Conservation (phyloP, 2,888 invertebrate species). For the Hetaerina titia region DNA sequence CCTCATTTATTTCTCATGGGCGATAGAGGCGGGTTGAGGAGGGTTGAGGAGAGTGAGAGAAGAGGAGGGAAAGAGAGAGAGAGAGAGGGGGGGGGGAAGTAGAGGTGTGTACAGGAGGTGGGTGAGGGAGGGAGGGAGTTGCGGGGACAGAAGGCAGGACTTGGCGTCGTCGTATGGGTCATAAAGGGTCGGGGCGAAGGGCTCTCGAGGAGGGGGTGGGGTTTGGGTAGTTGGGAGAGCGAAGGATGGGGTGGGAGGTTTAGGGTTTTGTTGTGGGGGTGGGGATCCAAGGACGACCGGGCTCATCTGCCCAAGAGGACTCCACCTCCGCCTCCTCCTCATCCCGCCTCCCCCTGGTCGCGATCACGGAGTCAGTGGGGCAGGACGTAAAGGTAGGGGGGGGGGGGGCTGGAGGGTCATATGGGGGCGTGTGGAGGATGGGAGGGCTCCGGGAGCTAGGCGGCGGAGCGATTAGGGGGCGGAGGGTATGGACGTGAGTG, state of each 20-base stretch:
- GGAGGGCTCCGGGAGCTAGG: not conserved
- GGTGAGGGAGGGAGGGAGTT: not conserved
- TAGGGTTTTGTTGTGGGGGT: not conserved
- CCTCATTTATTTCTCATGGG: slow-evolving; percentile 48
- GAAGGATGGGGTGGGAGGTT: not conserved
- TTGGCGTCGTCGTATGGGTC: not conserved
- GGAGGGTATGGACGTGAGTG: not conserved
- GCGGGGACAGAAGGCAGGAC: not conserved
- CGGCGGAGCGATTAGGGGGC: not conserved
- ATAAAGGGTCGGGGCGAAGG: not conserved
- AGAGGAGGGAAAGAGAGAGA: not conserved
- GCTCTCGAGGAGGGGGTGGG: not conserved
- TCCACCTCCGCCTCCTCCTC: not conserved
- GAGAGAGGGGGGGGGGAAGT: not conserved
- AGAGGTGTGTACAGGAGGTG: not conserved
- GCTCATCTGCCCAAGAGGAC: slow-evolving; percentile 32
- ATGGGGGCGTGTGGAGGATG: not conserved
- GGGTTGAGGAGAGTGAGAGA: not conserved
- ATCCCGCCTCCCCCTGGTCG: not conserved
- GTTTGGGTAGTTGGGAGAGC: not conserved
- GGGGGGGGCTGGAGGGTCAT: not conserved
- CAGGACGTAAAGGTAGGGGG: not conserved
- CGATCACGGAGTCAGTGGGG: slow-evolving; percentile 31
- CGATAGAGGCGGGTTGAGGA: not conserved
- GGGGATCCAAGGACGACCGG: slow-evolving; percentile 8